Conservation (phyloP, 92 coral and sea anemone species). For the Pocillopora grandis region DNA sequence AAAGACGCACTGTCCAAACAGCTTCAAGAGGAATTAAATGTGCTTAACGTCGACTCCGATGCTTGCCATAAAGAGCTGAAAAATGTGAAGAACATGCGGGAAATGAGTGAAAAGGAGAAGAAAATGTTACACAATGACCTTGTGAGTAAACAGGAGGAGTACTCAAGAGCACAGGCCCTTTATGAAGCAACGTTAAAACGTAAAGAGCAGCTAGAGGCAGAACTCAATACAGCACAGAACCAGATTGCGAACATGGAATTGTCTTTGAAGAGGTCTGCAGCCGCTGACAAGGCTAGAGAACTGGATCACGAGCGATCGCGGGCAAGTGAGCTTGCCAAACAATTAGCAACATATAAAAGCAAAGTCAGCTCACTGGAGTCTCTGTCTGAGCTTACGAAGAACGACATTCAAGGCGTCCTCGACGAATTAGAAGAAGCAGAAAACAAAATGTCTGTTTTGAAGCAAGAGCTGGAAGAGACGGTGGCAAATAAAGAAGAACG, state of each 20-base stretch:
- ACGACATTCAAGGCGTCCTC: constrained; percentile 62
- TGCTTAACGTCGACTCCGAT: constrained; percentile 45
- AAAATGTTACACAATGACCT: constrained; percentile 46
- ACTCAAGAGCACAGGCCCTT: constrained; percentile 27
- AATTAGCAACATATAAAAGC: constrained; percentile 59
- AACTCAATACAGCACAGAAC: constrained; percentile 48
- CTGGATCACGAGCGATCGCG: constrained; percentile 63
- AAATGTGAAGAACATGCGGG: constrained; percentile 39
- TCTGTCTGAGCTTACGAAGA: constrained; percentile 59
- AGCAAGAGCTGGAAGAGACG: constrained; percentile 73
- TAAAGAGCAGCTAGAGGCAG: constrained; percentile 76
- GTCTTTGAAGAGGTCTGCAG: constrained; percentile 47
- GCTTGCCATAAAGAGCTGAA: constrained; percentile 47
- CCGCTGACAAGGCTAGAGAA: constrained; percentile 51
- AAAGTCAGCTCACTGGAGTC: constrained; percentile 67
- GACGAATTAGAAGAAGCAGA: constrained; percentile 79
- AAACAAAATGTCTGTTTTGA: constrained; percentile 63
- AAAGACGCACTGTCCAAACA: constrained; percentile 41
- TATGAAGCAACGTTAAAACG: constrained; percentile 58
- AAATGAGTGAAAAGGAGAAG: constrained; percentile 60
- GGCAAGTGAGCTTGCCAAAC: constrained; percentile 53
- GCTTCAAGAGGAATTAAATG: constrained; percentile 52
- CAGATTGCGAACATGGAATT: constrained; percentile 52
- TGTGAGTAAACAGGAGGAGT: constrained; percentile 27
- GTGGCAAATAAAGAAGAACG: constrained; percentile 71